Evolutionary conservation across 2,113 vertebrate species (phyloP).

Genomic region (Steatornis caripensis): DNA sequence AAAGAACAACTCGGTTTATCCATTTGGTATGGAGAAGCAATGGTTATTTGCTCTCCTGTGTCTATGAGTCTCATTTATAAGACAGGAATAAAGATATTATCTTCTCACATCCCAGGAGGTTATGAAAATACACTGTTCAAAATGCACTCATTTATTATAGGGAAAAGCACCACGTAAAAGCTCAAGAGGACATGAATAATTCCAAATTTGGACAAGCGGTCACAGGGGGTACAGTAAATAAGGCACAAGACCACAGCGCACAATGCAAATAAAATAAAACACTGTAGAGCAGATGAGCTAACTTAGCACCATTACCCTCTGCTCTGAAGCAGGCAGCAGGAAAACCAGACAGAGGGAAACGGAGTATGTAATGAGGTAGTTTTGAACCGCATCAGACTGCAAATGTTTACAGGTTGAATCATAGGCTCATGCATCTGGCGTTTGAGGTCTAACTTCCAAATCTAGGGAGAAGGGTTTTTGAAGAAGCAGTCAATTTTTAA

Average conservation of each 20-base stretch:
- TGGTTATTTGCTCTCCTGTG: not conserved
- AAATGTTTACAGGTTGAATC: not conserved
- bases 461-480: not conserved
- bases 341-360: not conserved
- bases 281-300: not conserved
- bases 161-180: not conserved
- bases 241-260: not conserved
- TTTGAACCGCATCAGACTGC: not conserved
- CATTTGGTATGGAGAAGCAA: not conserved
- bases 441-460: not conserved
- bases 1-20: not conserved
- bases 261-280: not conserved
- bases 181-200: not conserved
- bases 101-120: not conserved
- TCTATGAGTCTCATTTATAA: not conserved
- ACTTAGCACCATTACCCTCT: not conserved
- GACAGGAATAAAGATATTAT: not conserved
- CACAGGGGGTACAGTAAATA: not conserved
- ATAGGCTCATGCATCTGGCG: not conserved
- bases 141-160: not conserved
- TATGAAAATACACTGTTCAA: not conserved
- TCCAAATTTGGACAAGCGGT: not conserved
- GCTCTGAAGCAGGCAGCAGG: not conserved
- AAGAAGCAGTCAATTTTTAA: not conserved
- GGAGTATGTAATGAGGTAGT: not conserved